A percentile compares a stretch with the other conserved stretches of the same genome.
Conservation (phyloP, 92 coral and sea anemone genomes). For the Bergia sp. region DNA sequence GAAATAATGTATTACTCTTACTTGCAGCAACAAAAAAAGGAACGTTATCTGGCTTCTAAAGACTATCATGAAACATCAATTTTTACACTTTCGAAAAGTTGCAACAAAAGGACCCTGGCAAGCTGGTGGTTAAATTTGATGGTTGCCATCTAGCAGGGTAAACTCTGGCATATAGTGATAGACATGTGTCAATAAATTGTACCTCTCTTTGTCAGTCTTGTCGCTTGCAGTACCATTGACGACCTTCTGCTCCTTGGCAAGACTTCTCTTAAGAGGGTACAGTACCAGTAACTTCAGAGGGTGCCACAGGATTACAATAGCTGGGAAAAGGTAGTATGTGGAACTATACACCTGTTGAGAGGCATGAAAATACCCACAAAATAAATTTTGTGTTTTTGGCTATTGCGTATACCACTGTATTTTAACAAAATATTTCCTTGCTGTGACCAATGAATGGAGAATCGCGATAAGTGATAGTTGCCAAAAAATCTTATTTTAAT, state of each 20-base stretch:
- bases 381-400: not conserved
- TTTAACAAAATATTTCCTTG: too few relatives aligned
- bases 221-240: slow-evolving; percentile 25
- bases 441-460: too few relatives aligned
- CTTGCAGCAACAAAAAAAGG: too few relatives aligned
- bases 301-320: slow-evolving; percentile 56
- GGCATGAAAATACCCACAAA: not conserved
- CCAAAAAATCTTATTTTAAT: too few relatives aligned
- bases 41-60: too few relatives aligned
- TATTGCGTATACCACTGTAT: too few relatives aligned
- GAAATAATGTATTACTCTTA: too few relatives aligned
- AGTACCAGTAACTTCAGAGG: slow-evolving; percentile 27
- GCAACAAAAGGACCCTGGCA: not conserved
- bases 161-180: too few relatives aligned
- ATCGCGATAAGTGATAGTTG: too few relatives aligned
- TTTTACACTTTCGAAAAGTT: too few relatives aligned
- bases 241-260: slow-evolving; percentile 1
- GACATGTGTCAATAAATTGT: not conserved
- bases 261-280: slow-evolving; percentile 29
- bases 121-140: not conserved
- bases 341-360: slow-evolving; percentile 53
- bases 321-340: slow-evolving; percentile 64
- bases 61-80: too few relatives aligned
- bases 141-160: not conserved
- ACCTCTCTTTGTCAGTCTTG: slow-evolving; percentile 36